Evolutionary conservation across 1,140 invertebrate genomes (phyloP), one percentile per base, ranked within the genome.

Genomic region (Heliconius eleuchia): DNA sequence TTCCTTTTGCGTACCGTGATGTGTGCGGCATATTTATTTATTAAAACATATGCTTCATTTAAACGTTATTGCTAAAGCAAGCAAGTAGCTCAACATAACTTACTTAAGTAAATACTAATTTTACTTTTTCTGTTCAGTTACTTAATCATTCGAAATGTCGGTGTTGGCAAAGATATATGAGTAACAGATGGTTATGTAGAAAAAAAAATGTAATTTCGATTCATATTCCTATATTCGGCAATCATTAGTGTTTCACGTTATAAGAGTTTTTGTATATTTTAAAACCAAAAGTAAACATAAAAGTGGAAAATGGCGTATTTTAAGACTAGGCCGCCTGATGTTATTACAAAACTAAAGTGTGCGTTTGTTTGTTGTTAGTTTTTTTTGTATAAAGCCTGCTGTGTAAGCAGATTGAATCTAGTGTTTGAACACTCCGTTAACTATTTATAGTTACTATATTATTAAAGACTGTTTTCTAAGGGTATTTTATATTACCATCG

Each of bases 41-140:
- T 80, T 80, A 74, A 80, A 80, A 80, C 79, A 71, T 74, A 77
- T 74, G 80, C 74, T 72, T 39, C n/a, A 75, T 76, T 73, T 76
- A 75, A 74, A 75, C 71, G 55, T 55, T 73, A 73, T 80, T 80
- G 79, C 79, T 73, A 52, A 72, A 80, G n/a, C 9, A 27, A 27
- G 52, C 52, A 57, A 57, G 19, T n/a, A 57, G n/a, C 7, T 3
- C 50, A 52, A 57, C 55, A 23, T 6, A 57, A 57, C 19, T n/a
- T 57, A 57, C 55, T n/a, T 57, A 57, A 57, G 55, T 57, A 9
- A 19, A 66, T 66, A 57, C 55, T n/a, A 16, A 66, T 27, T 66
- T 66, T 27, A 66, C 60, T 66, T 66, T 66, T 66, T 66, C 57
- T 66, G 60, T 66, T 66, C 60, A 30, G 60, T 66, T 66, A 66